A percentile compares a stretch with the other conserved stretches of the same genome.
phyloP scores from a whole-genome alignment of 2,797 vertebrate species.

The Sebastiscus tertius region DNA sequence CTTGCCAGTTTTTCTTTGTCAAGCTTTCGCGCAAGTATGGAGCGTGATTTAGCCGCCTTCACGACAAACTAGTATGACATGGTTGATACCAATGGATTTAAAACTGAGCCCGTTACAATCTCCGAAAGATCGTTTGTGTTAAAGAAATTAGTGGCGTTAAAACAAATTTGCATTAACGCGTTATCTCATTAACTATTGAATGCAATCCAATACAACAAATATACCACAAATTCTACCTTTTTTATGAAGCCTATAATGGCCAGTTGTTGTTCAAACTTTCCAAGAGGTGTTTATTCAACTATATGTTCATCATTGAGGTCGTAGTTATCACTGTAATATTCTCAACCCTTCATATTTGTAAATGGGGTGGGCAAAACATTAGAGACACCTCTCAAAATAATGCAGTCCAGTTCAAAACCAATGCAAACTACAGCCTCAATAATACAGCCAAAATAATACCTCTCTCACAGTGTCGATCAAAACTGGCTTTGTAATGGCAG shows the following conservation, averaged over 20 bases:
- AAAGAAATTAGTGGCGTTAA: too few species aligned
- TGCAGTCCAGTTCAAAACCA: not conserved
- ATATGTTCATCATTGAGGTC: not conserved
- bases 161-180: too few species aligned
- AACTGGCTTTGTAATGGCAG: not conserved
- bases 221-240: not conserved
- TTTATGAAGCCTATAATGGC: not conserved
- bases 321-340: not conserved
- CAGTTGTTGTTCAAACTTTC: not conserved
- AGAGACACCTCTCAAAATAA: not conserved
- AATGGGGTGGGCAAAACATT: not conserved
- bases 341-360: not conserved
- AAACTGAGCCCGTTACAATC: too few species aligned
- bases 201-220: too few species aligned
- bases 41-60: too few species aligned
- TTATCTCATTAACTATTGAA: too few species aligned
- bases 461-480: not conserved
- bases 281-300: not conserved
- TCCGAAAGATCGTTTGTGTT: too few species aligned
- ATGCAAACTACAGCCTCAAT: not conserved
- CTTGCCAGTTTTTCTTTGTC: too few species aligned
- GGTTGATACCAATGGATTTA: too few species aligned
- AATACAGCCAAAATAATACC: too few species aligned
- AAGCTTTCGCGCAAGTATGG: too few species aligned
- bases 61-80: accelerated